Percentiles rank a stretch among this genome's conserved stretches.
Evolutionary conservation across 2,113 vertebrate genomes (phyloP).

Genomic region (Xyrauchen texanus): DNA sequence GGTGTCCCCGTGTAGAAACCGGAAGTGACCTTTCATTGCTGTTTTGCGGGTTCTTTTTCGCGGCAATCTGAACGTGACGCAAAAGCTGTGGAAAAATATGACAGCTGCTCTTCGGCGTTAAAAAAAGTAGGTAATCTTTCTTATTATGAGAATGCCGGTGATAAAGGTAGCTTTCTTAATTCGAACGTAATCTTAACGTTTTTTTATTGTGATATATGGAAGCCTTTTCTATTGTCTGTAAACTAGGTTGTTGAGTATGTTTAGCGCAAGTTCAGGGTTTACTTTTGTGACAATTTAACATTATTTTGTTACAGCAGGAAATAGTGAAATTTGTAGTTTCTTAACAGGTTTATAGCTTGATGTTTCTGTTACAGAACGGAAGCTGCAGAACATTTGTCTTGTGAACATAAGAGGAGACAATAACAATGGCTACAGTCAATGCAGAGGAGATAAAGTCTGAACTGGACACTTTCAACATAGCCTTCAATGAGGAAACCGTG

Average conservation of each 20-base stretch:
- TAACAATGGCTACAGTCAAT: slow-evolving; percentile 63
- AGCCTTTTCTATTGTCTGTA: too few species aligned
- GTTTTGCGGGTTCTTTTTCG: slow-evolving; percentile 50
- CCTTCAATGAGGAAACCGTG: slow-evolving; percentile 62
- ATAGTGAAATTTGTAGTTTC: neutral
- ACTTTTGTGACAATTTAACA: too few species aligned
- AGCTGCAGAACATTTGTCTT: neutral
- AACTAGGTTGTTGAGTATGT: neutral
- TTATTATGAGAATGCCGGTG: too few species aligned
- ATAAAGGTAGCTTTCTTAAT: too few species aligned
- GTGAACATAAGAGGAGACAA: neutral
- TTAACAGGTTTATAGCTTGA: neutral
- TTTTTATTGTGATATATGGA: neutral
- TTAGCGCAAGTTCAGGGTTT: too few species aligned
- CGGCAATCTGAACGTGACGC: slow-evolving; percentile 45
- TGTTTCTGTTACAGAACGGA: neutral
- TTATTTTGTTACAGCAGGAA: neutral
- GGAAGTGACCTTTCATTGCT: slow-evolving; percentile 32
- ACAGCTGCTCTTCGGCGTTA: neutral
- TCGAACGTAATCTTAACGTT: too few species aligned
- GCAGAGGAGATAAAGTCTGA: slow-evolving; percentile 62
- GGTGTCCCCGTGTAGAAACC: neutral
- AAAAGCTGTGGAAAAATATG: neutral
- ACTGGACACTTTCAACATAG: slow-evolving; percentile 67
- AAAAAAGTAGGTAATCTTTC: neutral